These are phyloP conservation scores for Meloidogyne chitwoodi DNA, from an alignment of 1,140 invertebrate species.

Conservation along the genomic window DNA sequence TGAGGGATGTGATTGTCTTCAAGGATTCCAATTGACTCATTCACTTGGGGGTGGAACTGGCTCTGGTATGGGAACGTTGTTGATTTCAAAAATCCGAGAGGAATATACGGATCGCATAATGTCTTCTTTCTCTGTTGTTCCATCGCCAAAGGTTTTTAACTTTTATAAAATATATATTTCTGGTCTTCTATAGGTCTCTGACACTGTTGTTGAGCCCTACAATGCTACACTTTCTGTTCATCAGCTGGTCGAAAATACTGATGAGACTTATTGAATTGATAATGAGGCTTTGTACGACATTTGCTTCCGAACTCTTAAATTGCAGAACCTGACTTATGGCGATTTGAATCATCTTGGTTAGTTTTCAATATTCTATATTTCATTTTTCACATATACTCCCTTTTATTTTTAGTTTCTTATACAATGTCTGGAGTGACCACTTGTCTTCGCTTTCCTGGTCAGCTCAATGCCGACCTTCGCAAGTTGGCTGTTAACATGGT, in stretches of 20 bases:
- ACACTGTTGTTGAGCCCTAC: constrained; percentile 74
- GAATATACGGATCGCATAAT: constrained; percentile 75
- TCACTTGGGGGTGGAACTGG: constrained; percentile 65
- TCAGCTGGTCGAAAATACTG: constrained; percentile 71
- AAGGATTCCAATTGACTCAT: constrained; percentile 64
- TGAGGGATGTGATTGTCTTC: constrained; percentile 70
- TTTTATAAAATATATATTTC: too few species aligned
- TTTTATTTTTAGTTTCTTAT: constrained; percentile 68
- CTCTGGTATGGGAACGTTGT: constrained; percentile 66
- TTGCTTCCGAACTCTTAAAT: constrained; percentile 72
- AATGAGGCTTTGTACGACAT: constrained; percentile 78
- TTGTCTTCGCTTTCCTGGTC: constrained; percentile 65
- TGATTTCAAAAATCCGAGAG: constrained; percentile 66
- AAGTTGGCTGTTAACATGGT: constrained; percentile 95
- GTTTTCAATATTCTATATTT: not conserved
- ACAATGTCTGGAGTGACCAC: constrained; percentile 78
- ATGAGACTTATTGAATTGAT: constrained; percentile 66
- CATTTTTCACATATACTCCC: too few species aligned
- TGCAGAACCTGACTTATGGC: constrained; percentile 74
- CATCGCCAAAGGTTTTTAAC: constrained; percentile 75
- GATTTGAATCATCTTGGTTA: constrained; percentile 71
- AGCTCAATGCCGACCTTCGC: constrained; percentile 75
- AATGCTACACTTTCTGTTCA: constrained; percentile 72
- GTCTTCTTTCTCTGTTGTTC: constrained; percentile 83
- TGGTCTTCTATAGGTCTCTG: constrained; percentile 64